These are phyloP conservation scores for Drosophila bifasciata DNA, from an alignment of 1,140 invertebrate species.

Conservation along the genomic window DNA sequence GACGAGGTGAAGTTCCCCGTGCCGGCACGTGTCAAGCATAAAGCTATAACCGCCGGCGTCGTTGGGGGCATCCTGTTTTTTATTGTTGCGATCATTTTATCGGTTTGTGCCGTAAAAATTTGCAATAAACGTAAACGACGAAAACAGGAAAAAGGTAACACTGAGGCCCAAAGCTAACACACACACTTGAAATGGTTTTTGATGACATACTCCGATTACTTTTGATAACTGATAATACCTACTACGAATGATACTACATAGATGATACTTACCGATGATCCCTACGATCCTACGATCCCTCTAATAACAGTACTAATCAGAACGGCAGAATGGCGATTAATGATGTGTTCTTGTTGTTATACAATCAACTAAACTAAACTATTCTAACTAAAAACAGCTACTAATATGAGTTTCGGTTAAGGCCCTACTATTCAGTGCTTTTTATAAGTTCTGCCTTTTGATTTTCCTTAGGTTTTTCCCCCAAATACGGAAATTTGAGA, in stretches of 20 bases:
- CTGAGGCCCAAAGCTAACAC: constrained; percentile 69
- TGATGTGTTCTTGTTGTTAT: constrained; percentile 45
- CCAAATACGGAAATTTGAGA: too few relatives aligned
- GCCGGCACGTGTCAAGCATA: constrained; percentile 94
- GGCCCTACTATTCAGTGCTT: not conserved
- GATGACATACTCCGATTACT: constrained; percentile 26
- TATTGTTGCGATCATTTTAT: constrained; percentile 97
- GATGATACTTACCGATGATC: constrained; percentile 25
- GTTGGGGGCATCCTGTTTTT: constrained; percentile 98
- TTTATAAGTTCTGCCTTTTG: constrained; percentile 1
- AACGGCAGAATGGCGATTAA: constrained; percentile 10
- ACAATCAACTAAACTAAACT: constrained; percentile 15
- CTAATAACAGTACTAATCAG: constrained; percentile 7
- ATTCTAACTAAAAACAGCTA: not conserved
- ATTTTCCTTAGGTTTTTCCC: not conserved
- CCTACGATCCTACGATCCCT: constrained; percentile 15
- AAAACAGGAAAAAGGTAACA: constrained; percentile 98
- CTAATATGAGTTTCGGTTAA: not conserved
- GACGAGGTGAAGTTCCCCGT: constrained; percentile 94
- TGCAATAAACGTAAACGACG: constrained; percentile 97
- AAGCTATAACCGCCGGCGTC: constrained; percentile 96
- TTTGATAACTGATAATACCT: constrained; percentile 31
- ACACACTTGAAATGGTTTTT: constrained; percentile 83
- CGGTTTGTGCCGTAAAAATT: constrained; percentile 97
- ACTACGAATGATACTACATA: constrained; percentile 35